Evolutionary conservation across 2,113 vertebrate genomes (phyloP).

Genomic region (Sylvietta virens): DNA sequence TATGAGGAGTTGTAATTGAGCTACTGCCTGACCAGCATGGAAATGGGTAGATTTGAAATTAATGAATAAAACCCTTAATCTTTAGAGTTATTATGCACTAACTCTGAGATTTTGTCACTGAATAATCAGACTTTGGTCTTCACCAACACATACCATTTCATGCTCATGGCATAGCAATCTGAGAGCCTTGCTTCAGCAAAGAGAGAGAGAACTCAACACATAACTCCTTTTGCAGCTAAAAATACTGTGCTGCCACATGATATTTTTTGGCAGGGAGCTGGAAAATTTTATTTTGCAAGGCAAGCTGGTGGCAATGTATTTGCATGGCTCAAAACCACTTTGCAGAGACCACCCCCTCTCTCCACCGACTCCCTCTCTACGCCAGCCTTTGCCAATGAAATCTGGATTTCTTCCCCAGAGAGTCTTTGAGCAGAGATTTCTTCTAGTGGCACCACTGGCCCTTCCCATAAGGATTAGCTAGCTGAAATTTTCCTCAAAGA

Average conservation of each 20-base stretch:
- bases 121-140: neutral
- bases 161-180: neutral
- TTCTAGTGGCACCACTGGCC: neutral
- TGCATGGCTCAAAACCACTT: neutral
- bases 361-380: neutral
- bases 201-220: neutral
- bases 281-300: constrained; percentile 24
- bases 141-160: neutral
- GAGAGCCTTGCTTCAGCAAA: neutral
- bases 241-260: constrained; percentile 9
- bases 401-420: neutral
- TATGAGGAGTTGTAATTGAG: neutral
- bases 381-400: neutral
- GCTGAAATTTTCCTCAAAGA: neutral
- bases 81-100: neutral
- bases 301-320: neutral
- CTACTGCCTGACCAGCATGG: neutral
- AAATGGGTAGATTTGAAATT: neutral
- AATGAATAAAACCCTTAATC: neutral
- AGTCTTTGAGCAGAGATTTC: neutral
- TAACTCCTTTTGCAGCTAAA: constrained; percentile 21
- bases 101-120: neutral
- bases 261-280: constrained; percentile 2
- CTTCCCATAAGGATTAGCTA: neutral
- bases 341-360: neutral